Evolutionary conservation across 2,888 invertebrate genomes (phyloP).

Genomic region (Neoascia interrupta): DNA sequence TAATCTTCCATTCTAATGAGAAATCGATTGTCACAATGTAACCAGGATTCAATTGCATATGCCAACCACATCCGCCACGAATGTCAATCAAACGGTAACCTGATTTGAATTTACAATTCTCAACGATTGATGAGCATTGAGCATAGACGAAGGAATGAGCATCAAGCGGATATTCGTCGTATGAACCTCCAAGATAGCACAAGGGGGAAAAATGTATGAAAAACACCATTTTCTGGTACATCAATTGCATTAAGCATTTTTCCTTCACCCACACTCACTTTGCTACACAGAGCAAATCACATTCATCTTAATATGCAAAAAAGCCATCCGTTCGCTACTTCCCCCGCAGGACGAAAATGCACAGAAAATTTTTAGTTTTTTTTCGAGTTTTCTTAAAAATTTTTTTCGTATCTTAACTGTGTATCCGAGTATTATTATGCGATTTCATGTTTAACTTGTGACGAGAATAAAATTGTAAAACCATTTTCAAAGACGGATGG

Average conservation of each 20-base stretch:
- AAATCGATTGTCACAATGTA: conserved; percentile 70
- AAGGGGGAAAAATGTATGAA: conserved; percentile 48
- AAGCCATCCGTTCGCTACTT: conserved; percentile 42
- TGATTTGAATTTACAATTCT: conserved; percentile 69
- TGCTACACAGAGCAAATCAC: conserved; percentile 34
- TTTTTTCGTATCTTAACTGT: conserved; percentile 35
- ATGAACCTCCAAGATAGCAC: conserved; percentile 40
- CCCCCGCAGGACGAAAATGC: conserved; percentile 48
- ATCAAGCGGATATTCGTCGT: conserved; percentile 28
- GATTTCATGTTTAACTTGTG: conserved; percentile 69
- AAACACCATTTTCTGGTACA: conserved; percentile 67
- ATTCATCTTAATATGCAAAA: conserved; percentile 67
- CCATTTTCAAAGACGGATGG: conserved; percentile 64
- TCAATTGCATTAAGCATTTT: conserved; percentile 66
- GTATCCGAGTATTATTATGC: conserved; percentile 65
- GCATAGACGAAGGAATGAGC: conserved; percentile 45
- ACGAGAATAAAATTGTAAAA: conserved; percentile 68
- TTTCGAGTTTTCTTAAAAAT: conserved; percentile 1
- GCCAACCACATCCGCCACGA: conserved; percentile 67
- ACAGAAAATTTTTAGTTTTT: conserved; percentile 31
- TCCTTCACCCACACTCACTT: background rate
- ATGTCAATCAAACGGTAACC: conserved; percentile 69
- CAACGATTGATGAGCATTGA: conserved; percentile 68
- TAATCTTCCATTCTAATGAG: conserved; percentile 69
- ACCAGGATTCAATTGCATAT: conserved; percentile 70